These are phyloP conservation scores for Oreocharis arfaki DNA, from an alignment of 2,113 vertebrate genomes.

Conservation along the genomic window DNA sequence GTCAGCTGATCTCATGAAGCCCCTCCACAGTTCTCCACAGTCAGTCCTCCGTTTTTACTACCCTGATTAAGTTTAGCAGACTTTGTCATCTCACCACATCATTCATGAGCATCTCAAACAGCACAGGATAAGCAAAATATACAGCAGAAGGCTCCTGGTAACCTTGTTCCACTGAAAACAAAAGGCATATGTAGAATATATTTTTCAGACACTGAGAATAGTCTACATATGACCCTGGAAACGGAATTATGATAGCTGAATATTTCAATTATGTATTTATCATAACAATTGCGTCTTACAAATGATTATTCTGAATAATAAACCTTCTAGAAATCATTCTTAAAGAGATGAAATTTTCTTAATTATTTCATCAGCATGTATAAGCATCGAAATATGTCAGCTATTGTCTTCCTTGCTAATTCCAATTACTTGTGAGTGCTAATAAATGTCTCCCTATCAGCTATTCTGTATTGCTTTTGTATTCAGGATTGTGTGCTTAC, in stretches of 20 bases:
- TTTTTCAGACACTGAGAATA: neutral
- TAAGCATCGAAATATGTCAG: neutral
- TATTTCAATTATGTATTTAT: neutral
- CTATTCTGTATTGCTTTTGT: neutral
- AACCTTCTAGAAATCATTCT: neutral
- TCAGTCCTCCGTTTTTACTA: neutral
- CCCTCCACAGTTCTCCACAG: neutral
- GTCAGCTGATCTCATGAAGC: neutral
- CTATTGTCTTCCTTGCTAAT: neutral
- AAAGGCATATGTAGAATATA: neutral
- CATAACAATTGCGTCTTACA: neutral
- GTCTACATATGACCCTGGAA: neutral
- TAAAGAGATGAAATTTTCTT: neutral
- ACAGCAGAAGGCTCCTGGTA: neutral
- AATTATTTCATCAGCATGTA: neutral
- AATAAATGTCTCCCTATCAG: neutral
- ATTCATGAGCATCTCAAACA: neutral
- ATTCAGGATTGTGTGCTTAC: neutral
- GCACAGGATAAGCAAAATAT: neutral
- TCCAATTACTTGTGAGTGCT: neutral
- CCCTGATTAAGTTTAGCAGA: neutral
- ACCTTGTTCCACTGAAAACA: neutral
- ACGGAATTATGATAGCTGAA: neutral
- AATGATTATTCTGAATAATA: neutral
- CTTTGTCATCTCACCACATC: neutral